phyloP scores from a whole-genome alignment of 2,113 vertebrate genomes.

The Pseudorectes ferrugineus region DNA sequence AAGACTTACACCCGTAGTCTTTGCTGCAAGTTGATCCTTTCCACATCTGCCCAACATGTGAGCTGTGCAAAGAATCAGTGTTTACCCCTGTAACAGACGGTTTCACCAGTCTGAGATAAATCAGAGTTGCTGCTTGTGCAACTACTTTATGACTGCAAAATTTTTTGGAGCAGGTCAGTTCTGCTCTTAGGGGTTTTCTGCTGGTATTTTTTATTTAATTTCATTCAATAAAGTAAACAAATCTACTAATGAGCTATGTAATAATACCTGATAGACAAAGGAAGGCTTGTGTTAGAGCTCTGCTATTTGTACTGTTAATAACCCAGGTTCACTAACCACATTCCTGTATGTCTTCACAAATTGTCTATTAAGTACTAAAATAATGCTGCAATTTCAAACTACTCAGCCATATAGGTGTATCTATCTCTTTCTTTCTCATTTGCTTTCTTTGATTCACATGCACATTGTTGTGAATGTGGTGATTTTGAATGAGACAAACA shows the following conservation, averaged over 20 bases:
- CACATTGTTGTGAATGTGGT: neutral
- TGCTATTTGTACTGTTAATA: neutral
- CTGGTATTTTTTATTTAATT: neutral
- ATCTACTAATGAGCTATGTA: neutral
- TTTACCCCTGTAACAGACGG: neutral
- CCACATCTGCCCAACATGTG: conserved; percentile 41
- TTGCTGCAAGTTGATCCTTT: neutral
- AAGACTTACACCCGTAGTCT: neutral
- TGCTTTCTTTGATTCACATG: neutral
- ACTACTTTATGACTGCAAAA: neutral
- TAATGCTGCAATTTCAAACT: neutral
- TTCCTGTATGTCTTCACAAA: neutral
- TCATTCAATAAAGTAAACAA: neutral
- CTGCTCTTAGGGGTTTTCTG: neutral
- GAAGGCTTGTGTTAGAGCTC: neutral
- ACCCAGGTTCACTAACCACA: neutral
- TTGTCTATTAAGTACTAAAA: neutral
- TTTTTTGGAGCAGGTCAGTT: neutral
- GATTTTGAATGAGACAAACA: neutral
- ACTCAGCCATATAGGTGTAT: neutral
- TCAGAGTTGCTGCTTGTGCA: neutral
- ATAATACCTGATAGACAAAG: neutral
- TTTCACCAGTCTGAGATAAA: neutral
- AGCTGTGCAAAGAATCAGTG: neutral
- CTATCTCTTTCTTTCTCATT: neutral